phyloP scores from a whole-genome alignment of 2,888 invertebrate species.

The Dorcus parallelipipedus region DNA sequence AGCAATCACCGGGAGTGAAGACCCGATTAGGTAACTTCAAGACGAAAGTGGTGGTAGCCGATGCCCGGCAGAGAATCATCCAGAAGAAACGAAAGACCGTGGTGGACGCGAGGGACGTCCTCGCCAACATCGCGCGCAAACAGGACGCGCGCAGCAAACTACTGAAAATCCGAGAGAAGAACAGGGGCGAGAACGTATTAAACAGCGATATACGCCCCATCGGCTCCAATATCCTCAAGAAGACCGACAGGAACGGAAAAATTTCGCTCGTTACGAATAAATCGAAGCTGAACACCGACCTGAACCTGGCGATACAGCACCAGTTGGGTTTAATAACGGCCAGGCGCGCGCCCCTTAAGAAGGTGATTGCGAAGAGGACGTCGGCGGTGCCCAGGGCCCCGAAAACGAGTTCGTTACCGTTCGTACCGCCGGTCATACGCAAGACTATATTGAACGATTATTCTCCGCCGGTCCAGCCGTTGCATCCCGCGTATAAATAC shows the following conservation, averaged over 20 bases:
- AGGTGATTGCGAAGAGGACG: conserved; percentile 19
- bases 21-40: conserved; percentile 14
- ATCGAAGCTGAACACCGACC: conserved; percentile 34
- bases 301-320: conserved; percentile 44
- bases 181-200: conserved; percentile 40
- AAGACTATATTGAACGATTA: conserved; percentile 42
- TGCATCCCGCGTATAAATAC: conserved; percentile 8
- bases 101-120: conserved; percentile 75
- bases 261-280: conserved; percentile 54
- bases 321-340: conserved; percentile 40
- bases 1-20: conserved; percentile 6
- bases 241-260: conserved; percentile 54
- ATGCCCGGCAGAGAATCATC: conserved; percentile 77
- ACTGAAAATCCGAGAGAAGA: conserved; percentile 59
- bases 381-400: conserved; percentile 7
- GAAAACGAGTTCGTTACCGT: conserved; percentile 11
- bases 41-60: conserved; percentile 42
- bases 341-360: conserved; percentile 21
- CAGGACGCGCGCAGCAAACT: conserved; percentile 73
- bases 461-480: conserved; percentile 23
- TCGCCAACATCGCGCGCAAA: conserved; percentile 70
- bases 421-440: conserved; percentile 25
- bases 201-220: conserved; percentile 45
- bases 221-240: conserved; percentile 49
- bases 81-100: conserved; percentile 73